These are phyloP conservation scores for Podarcis lilfordi DNA, from an alignment of 2,797 vertebrate species.

Conservation along the genomic window DNA sequence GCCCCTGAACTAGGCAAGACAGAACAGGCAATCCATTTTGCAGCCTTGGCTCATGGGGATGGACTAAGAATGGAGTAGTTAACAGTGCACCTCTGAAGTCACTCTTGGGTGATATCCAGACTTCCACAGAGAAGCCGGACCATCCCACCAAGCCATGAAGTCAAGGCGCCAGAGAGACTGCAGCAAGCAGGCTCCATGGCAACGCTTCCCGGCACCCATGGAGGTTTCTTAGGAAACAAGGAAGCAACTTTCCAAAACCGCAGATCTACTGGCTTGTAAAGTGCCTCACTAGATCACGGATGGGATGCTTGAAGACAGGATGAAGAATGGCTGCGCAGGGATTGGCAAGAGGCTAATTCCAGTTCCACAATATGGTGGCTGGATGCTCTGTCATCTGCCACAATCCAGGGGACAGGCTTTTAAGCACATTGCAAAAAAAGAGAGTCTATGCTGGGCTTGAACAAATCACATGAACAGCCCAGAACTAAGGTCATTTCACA, in stretches of 20 bases:
- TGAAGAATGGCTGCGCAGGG: background rate
- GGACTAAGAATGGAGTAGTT: background rate
- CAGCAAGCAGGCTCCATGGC: conserved; percentile 11
- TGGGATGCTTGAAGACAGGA: background rate
- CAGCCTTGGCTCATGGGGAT: background rate
- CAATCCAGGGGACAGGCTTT: background rate
- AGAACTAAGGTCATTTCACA: background rate
- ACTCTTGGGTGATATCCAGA: background rate
- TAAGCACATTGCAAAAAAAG: background rate
- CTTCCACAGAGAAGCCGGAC: background rate
- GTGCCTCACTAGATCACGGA: background rate
- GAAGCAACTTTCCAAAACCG: conserved; percentile 20
- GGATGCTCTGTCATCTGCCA: background rate
- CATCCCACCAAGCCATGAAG: conserved; percentile 19
- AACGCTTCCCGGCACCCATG: conserved; percentile 2
- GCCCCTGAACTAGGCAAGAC: background rate
- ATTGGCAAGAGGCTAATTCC: background rate
- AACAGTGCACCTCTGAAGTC: background rate
- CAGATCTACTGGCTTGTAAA: conserved; percentile 6
- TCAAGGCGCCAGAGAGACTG: background rate
- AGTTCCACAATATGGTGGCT: background rate
- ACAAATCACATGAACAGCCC: background rate
- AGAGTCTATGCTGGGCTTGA: background rate
- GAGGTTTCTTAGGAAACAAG: conserved; percentile 26
- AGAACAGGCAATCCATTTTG: background rate